These are phyloP conservation scores for Lepetodrilus schrolli DNA, from an alignment of 2,888 invertebrate genomes.

Conservation along the genomic window DNA sequence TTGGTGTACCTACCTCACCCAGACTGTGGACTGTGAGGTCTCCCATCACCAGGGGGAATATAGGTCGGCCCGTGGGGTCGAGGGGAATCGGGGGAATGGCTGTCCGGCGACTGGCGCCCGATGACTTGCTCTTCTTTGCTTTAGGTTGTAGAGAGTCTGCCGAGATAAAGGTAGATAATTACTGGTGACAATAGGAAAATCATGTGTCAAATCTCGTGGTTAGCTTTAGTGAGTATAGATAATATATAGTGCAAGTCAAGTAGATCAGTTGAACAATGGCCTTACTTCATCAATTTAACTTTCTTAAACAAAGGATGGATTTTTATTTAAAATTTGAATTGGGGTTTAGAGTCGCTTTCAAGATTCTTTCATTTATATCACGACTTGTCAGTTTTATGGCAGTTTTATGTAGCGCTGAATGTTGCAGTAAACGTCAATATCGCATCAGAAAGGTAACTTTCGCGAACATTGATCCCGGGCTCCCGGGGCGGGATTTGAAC, in stretches of 20 bases:
- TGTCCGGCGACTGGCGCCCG: constrained; percentile 61
- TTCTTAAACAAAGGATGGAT: no score
- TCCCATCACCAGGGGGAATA: constrained; percentile 84
- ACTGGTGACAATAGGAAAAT: neutral
- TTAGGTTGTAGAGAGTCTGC: constrained; percentile 57
- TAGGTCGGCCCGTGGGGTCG: constrained; percentile 82
- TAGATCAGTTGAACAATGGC: neutral
- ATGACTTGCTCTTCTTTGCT: constrained; percentile 61
- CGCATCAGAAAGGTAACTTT: no score
- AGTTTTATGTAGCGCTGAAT: no score
- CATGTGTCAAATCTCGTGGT: neutral
- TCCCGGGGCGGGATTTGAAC: no score
- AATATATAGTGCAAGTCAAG: neutral
- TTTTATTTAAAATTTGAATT: no score
- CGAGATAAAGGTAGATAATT: no score
- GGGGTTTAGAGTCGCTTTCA: no score
- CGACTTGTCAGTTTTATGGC: no score
- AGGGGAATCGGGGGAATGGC: constrained; percentile 81
- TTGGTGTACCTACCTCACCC: constrained; percentile 80
- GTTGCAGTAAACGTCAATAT: no score
- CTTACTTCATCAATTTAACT: no score
- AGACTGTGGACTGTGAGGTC: constrained; percentile 83
- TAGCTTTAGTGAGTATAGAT: neutral
- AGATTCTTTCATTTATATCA: no score
- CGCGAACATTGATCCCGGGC: no score